Evolutionary conservation across 2,113 vertebrate genomes (phyloP).

Genomic region (Circaetus cinerascens): DNA sequence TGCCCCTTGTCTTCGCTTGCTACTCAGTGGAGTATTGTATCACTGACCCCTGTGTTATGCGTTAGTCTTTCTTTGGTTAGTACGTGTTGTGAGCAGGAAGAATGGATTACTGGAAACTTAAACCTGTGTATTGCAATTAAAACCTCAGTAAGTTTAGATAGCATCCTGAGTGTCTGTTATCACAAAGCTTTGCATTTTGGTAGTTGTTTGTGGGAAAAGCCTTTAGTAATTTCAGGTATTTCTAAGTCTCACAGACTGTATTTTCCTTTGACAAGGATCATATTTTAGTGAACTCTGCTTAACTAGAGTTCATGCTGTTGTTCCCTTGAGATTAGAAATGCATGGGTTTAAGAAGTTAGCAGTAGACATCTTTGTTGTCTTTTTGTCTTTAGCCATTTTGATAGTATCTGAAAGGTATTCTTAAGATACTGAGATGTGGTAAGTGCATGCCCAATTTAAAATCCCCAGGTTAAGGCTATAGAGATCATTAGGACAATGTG

Average conservation of each 20-base stretch:
- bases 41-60: accelerated
- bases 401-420: neutral
- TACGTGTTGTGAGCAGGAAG: neutral
- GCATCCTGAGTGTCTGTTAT: neutral
- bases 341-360: neutral
- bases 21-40: neutral
- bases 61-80: neutral
- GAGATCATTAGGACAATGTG: neutral
- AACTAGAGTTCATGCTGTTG: neutral
- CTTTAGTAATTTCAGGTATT: neutral
- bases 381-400: neutral
- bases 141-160: neutral
- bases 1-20: neutral
- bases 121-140: neutral
- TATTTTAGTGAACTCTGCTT: neutral
- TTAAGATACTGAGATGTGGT: neutral
- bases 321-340: neutral
- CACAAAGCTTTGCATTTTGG: neutral
- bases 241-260: neutral
- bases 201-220: neutral
- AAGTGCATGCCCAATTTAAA: neutral
- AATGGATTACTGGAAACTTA: neutral
- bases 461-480: neutral
- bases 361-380: neutral
- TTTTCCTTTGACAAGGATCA: neutral